Percentiles rank a stretch among this genome's conserved stretches.
phyloP scores from a whole-genome alignment of 2,797 vertebrate species.

The Botia kubotai region DNA sequence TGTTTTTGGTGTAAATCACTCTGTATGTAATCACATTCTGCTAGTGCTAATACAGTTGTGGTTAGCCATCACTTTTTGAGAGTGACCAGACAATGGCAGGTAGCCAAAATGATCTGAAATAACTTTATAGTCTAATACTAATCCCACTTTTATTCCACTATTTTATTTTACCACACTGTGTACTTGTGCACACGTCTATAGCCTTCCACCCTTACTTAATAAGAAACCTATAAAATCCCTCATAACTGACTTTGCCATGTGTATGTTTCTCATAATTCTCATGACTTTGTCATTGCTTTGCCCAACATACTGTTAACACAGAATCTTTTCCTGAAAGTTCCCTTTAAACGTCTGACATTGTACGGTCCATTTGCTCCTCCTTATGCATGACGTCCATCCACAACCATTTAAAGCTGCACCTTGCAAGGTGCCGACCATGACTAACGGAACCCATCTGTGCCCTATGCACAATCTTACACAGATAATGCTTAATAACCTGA shows the following conservation, averaged over 20 bases:
- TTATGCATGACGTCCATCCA: background rate
- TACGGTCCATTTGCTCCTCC: background rate
- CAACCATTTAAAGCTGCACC: background rate
- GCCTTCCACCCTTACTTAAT: background rate
- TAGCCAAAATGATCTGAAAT: background rate
- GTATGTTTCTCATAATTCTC: background rate
- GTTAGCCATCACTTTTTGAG: background rate
- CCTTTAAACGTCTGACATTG: background rate
- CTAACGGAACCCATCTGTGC: background rate
- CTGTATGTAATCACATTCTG: background rate
- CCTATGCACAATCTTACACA: background rate
- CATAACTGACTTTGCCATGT: background rate
- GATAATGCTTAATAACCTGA: background rate
- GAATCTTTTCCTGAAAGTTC: background rate
- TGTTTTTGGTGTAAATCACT: slow-evolving; percentile 1
- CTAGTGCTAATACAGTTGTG: background rate
- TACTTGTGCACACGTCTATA: background rate
- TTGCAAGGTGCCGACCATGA: background rate
- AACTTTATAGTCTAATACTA: background rate
- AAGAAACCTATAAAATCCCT: slow-evolving; percentile 6
- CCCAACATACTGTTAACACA: background rate
- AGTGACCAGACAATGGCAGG: background rate
- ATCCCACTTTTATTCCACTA: no score
- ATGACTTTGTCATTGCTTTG: background rate
- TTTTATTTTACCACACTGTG: background rate